These are phyloP conservation scores for Rotaria sp. DNA, from an alignment of 2,888 invertebrate species.

Conservation along the genomic window DNA sequence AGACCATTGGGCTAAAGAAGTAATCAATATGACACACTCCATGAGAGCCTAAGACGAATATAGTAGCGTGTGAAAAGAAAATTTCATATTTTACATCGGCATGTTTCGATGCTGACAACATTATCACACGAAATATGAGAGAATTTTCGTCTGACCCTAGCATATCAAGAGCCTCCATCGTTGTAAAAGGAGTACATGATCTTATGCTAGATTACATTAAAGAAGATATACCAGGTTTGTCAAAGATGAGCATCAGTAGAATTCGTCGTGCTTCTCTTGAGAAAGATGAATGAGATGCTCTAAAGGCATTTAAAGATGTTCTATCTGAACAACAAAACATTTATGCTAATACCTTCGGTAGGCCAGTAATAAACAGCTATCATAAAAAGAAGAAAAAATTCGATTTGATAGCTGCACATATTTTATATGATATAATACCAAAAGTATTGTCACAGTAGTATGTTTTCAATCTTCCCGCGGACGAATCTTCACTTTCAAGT, in stretches of 20 bases:
- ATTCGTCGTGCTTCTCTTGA: neutral
- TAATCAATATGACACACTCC: neutral
- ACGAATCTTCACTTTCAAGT: neutral
- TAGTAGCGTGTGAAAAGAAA: neutral
- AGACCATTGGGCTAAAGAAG: neutral
- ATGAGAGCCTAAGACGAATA: neutral
- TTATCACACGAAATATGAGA: neutral
- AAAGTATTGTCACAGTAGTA: neutral
- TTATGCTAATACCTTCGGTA: neutral
- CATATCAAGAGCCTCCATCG: neutral
- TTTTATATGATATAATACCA: neutral
- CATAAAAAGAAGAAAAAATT: neutral
- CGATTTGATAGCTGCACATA: neutral
- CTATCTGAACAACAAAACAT: neutral
- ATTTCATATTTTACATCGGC: neutral
- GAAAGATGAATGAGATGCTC: neutral
- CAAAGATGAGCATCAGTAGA: neutral
- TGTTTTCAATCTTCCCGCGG: neutral
- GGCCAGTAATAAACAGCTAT: neutral
- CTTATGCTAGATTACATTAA: neutral
- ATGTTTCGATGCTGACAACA: neutral
- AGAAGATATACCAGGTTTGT: neutral
- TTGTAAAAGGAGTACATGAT: neutral
- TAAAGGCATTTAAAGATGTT: neutral
- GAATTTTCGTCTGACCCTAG: neutral